Conservation (phyloP, 2,797 vertebrate species). For the Anguilla obscura region DNA sequence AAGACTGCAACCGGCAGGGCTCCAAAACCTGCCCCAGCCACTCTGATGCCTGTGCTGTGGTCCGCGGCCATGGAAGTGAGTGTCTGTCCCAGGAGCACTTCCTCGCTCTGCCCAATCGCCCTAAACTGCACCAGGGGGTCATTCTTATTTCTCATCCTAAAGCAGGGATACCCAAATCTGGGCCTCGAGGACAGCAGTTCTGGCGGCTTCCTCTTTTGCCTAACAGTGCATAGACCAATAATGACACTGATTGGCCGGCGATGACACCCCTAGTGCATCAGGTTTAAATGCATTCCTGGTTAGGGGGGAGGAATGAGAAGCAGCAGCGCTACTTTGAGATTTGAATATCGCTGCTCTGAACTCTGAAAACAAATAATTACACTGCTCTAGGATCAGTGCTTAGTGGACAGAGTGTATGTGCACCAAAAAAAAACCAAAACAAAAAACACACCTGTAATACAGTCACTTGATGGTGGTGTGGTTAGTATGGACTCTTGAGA, state of each 20-base stretch:
- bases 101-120: neutral
- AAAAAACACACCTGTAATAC: too few relatives aligned
- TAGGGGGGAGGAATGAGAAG: neutral
- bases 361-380: neutral
- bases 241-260: neutral
- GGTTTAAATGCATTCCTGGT: neutral
- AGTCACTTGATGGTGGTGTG: constrained; percentile 12
- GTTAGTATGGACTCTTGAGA: neutral
- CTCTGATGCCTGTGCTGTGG: constrained; percentile 82
- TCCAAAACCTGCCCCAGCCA: constrained; percentile 79
- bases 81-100: constrained; percentile 42
- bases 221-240: neutral
- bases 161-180: neutral
- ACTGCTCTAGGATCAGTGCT: neutral
- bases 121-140: neutral
- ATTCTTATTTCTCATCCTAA: neutral
- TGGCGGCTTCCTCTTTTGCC: too few relatives aligned
- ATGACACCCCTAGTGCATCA: neutral
- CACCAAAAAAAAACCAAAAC: too few relatives aligned
- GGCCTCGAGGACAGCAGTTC: neutral
- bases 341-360: neutral
- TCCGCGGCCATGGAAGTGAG: constrained; percentile 85
- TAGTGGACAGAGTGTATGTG: neutral
- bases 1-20: constrained; percentile 87
- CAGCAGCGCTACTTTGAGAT: neutral